Conservation (phyloP, 1,140 invertebrate genomes). For the Psix sp. region DNA sequence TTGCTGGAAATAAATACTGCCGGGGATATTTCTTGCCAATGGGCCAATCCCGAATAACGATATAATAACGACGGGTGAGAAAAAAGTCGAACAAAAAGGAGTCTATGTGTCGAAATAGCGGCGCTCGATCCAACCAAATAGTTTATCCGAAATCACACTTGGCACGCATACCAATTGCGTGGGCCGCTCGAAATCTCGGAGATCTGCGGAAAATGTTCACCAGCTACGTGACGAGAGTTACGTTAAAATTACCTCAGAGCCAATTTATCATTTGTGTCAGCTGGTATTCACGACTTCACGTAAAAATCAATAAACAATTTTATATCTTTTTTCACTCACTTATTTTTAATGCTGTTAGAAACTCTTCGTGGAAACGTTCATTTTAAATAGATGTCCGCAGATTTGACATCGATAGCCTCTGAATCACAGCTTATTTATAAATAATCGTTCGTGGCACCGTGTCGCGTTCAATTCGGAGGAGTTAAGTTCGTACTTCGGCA, state of each 20-base stretch:
- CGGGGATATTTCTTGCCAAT: constrained; percentile 27
- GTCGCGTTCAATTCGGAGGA: constrained; percentile 40
- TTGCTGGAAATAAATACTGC: constrained; percentile 24
- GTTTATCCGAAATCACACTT: constrained; percentile 56
- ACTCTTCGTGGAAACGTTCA: not conserved
- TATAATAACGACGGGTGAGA: constrained; percentile 21
- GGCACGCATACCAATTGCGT: constrained; percentile 51
- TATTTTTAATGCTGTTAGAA: not conserved
- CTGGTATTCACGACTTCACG: constrained; percentile 26
- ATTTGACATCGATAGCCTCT: constrained; percentile 18
- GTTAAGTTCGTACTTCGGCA: constrained; percentile 45
- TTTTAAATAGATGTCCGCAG: constrained; percentile 10
- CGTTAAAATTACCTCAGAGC: constrained; percentile 53
- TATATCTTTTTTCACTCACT: not conserved
- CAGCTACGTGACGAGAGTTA: constrained; percentile 39
- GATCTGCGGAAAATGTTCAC: constrained; percentile 52
- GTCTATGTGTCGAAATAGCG: constrained; percentile 46
- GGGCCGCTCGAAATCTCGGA: constrained; percentile 46
- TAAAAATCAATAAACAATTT: constrained; percentile 18
- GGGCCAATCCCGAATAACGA: constrained; percentile 34
- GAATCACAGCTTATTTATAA: constrained; percentile 33
- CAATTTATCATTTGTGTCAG: constrained; percentile 52
- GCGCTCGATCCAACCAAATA: constrained; percentile 42
- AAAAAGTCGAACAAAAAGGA: constrained; percentile 44
- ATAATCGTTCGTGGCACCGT: constrained; percentile 50